Base-by-base conservation (phyloP, 53 echinoderm and acorn worm genomes). In the Holothuria scabra region DNA sequence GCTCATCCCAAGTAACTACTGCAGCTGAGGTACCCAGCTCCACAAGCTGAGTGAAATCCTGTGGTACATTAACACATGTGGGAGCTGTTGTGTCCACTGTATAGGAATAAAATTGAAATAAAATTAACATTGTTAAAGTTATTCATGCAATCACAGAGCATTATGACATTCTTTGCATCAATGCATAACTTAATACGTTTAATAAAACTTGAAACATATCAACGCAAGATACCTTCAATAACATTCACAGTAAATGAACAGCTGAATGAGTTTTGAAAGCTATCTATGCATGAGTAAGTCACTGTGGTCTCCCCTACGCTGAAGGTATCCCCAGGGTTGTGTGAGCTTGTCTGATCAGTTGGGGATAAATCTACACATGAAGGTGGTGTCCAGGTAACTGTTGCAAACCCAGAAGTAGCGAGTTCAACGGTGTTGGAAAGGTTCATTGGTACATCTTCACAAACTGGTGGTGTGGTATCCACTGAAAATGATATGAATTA, bases 201-300 rank as follows among this genome's bases (percentile, higher is more conserved):
- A n/a, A 41, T 41, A 41, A 41, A 52, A 52, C 14, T 52, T 18
- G 18, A 52, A 52, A 14, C 52, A 1, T 1, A 18, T 14, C 52
- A 16, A 16, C 18, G 3, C 18, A 52, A 14, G 18, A 49, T 76
- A 94, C 94, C 84, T 32, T 66, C 81, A 46, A 79, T 55, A 13
- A 95, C 95, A 76, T 57, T 89, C 63, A 95, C 88, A 26, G 56
- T 67, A 23, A 95, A 95, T 12, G 61, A 25, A 44, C 92, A 92
- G 64, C 24, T 81, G 30, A 44, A 87, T 4, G 59, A 65, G 37
- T 93, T 93, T 8, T 85, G 81, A 20, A 81, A 74, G n/a, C 67
- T 65, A 57, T 92, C 92, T 1, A 65, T 74, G 64, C 89, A 92
- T 19, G 89, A 87, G 66, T 87, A 89, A 5, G 87, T 92, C 16